phyloP scores from a whole-genome alignment of 2,888 invertebrate species.

The Idaea dimidiata region DNA sequence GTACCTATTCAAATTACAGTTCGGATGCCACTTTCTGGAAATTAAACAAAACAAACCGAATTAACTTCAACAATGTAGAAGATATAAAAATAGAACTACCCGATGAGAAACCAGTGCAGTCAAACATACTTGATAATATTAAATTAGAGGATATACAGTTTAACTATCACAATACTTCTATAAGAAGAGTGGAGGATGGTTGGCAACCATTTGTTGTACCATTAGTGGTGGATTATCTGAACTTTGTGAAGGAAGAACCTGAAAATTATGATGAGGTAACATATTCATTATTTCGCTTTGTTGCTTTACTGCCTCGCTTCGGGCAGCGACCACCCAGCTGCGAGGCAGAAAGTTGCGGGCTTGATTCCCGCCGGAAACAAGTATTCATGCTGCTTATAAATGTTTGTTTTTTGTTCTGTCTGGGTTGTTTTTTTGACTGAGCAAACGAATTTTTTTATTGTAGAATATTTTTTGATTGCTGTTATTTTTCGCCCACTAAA shows the following conservation, averaged over 20 bases:
- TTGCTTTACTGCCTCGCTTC: too few relatives aligned
- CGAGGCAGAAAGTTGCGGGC: too few relatives aligned
- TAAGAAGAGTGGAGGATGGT: constrained; percentile 36
- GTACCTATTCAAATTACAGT: constrained; percentile 26
- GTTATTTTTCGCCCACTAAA: too few relatives aligned
- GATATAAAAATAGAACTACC: constrained; percentile 46
- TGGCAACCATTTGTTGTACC: constrained; percentile 24
- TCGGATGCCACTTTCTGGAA: constrained; percentile 42
- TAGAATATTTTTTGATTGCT: too few relatives aligned
- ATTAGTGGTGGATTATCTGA: constrained; percentile 45
- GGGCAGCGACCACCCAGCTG: too few relatives aligned
- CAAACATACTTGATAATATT: constrained; percentile 25
- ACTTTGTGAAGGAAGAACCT: constrained; percentile 42
- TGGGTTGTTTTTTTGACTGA: too few relatives aligned
- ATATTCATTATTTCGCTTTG: neutral
- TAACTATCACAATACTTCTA: constrained; percentile 36
- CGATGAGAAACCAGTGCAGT: constrained; percentile 22
- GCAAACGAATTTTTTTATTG: too few relatives aligned
- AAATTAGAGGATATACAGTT: constrained; percentile 26
- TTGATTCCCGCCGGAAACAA: too few relatives aligned
- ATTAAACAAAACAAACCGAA: constrained; percentile 34
- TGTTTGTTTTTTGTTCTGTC: too few relatives aligned
- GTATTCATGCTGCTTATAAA: too few relatives aligned
- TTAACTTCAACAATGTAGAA: constrained; percentile 46
- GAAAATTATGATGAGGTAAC: constrained; percentile 16